Base-by-base conservation (phyloP, 2,888 invertebrate species). In the Phragmatobia fuliginosa region DNA sequence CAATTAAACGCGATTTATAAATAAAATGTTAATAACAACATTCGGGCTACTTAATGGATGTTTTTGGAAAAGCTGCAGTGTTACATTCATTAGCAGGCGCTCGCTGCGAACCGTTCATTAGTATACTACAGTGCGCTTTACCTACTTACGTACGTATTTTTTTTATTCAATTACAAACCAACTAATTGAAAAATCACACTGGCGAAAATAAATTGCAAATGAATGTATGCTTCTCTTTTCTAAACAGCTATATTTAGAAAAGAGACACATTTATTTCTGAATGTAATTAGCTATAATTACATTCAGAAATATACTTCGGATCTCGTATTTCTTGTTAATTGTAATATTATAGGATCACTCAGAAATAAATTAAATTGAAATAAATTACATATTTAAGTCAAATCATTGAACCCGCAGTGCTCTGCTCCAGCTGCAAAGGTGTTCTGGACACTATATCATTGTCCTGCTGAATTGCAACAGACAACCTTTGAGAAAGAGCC, bases 21-120 rank as follows among this genome's bases (percentile, higher is more conserved):
- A 66, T 75, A 79, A 78, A 83, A 81, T 83, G 81, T 85, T 86
- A 75, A 73, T 84, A 88, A 85, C 79, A 78, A 82, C 84, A 87
- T 86, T 88, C 82, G 77, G 82, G 83, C 85, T 86, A 86, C 88
- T 88, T 87, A 86, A 85, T 78, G 76, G 85, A 84, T 86, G 86
- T 87, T 87, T 90, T 90, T 87, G 84, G 80, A 82, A 88, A 88
- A 89, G 88, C 83, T 84, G 80, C 85, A 84, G 83, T 85, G 84
- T 85, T 86, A 88, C 89, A 90, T 92, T 93, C 91, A 93, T 93
- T 93, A 93, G 90, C 84, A 85, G 80, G 82, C 85, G 80, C 82
- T 82, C 84, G 77, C 70, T 76, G 80, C 81, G 83, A 84, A 74
- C 81, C 85, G 87, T 92, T 93, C 92, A 91, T 92, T 92, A 92